These are phyloP conservation scores for Scolopax mira DNA, from an alignment of 2,113 vertebrate genomes.

Conservation along the genomic window DNA sequence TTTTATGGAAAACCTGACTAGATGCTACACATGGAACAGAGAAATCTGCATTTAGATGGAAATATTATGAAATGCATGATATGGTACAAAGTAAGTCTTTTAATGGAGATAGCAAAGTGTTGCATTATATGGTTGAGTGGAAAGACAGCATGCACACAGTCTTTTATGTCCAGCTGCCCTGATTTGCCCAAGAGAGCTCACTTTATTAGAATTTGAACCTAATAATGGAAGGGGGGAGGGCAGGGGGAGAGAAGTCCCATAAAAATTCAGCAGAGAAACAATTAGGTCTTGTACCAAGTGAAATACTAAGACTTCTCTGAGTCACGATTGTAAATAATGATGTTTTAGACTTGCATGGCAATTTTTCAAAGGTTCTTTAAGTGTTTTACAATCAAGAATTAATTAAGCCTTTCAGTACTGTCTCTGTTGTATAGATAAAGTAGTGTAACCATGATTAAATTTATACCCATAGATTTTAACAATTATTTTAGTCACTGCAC, in stretches of 20 bases:
- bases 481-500: neutral
- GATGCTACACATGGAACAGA: slow-evolving; percentile 69
- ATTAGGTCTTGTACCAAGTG: neutral
- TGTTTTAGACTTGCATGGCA: neutral
- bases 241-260: neutral
- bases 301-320: neutral
- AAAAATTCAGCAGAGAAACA: neutral
- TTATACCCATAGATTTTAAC: neutral
- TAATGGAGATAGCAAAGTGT: slow-evolving; percentile 70
- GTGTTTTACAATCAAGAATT: neutral
- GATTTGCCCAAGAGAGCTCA: slow-evolving; percentile 56
- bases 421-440: neutral
- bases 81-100: slow-evolving; percentile 69
- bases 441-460: neutral
- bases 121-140: slow-evolving; percentile 74
- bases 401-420: neutral
- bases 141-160: slow-evolving; percentile 60
- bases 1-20: slow-evolving; percentile 81
- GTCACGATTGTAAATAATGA: neutral
- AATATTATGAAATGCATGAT: slow-evolving; percentile 80
- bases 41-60: slow-evolving; percentile 88
- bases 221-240: neutral
- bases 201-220: slow-evolving; percentile 59
- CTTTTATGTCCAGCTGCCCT: slow-evolving; percentile 68
- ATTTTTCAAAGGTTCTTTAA: neutral